Base-by-base conservation (phyloP, 2,113 vertebrate genomes). In the Irena cyanogastra region DNA sequence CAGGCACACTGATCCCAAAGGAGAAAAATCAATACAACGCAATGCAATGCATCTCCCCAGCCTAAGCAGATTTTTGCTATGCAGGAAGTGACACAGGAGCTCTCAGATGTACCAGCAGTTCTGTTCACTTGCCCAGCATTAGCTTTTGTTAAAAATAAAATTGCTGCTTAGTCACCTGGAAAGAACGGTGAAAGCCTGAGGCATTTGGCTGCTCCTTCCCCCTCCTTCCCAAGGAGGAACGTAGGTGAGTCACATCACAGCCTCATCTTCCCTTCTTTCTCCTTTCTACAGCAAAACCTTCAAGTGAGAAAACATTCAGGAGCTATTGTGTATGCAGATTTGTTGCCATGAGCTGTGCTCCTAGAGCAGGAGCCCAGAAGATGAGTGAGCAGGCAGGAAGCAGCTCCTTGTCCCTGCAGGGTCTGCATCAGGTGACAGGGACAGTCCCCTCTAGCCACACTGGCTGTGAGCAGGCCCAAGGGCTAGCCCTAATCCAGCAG, bases 81-180 rank as follows among this genome's bases (percentile, higher is more conserved):
- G 70, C 70, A 74, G 75, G 82, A 90, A 74, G 84, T 5, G 42
- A 70, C 78, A 77, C 50, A 47, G 47, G 70, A 14, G 2, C 59
- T 79, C 75, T 74, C 50, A 33, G 80, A 21, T n/a, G 42, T 24
- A 31, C 60, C 87, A 53, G 35, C 63, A 69, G 59, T 49, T 83
- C 71, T 28, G 41, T 13, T 83, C 72, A 16, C 63, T 20, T 50
- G 22, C 54, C 60, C 12, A 33, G 45, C 53, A 28, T 66, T 83
- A 59, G 75, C 57, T 90, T 72, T 53, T 70, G 39, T 86, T 85
- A 88, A 83, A 90, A 89, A 88, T 79, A 89, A 88, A 91, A 80
- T 50, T 42, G 53, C 39, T 93, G 75, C 65, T 88, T 72, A 86
- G 91, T 93, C 81, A 95, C 84, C 75, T 83, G 82, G 75, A 90